Conservation (phyloP, 2,888 invertebrate species). For the Spisula solida region DNA sequence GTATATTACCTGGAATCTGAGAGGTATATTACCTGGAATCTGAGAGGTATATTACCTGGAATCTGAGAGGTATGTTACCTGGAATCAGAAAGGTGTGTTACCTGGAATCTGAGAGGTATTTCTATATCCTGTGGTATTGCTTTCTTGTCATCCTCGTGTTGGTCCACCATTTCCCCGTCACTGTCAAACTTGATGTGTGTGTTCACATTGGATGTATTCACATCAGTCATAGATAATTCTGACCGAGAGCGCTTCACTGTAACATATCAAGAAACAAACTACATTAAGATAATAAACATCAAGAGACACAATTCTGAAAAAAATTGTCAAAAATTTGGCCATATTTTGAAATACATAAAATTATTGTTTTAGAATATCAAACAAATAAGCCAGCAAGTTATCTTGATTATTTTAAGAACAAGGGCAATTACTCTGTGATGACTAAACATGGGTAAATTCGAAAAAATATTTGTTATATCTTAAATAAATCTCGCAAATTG, state of each 20-base stretch:
- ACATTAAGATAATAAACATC: too few relatives aligned
- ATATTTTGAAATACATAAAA: too few relatives aligned
- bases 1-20: too few relatives aligned
- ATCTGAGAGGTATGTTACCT: background rate
- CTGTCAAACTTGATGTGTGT: constrained; percentile 57
- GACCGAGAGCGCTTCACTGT: constrained; percentile 63
- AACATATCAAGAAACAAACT: background rate
- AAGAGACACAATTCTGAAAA: too few relatives aligned
- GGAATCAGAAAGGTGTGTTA: background rate
- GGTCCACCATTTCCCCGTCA: constrained; percentile 28
- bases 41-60: background rate
- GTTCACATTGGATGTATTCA: background rate
- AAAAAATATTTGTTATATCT: too few relatives aligned
- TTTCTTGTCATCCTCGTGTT: constrained; percentile 66
- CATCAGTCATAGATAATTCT: constrained; percentile 43
- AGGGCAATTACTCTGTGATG: too few relatives aligned
- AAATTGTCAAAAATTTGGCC: too few relatives aligned
- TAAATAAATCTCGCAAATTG: too few relatives aligned
- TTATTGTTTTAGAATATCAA: too few relatives aligned
- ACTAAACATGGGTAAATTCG: too few relatives aligned
- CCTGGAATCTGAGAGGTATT: constrained; percentile 65
- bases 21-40: background rate
- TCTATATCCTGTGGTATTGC: constrained; percentile 66
- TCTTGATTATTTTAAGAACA: too few relatives aligned
- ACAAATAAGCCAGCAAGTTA: too few relatives aligned